These are phyloP conservation scores for Hermaeophaga mercurialis DNA, from an alignment of 2,888 invertebrate genomes.

Conservation along the genomic window DNA sequence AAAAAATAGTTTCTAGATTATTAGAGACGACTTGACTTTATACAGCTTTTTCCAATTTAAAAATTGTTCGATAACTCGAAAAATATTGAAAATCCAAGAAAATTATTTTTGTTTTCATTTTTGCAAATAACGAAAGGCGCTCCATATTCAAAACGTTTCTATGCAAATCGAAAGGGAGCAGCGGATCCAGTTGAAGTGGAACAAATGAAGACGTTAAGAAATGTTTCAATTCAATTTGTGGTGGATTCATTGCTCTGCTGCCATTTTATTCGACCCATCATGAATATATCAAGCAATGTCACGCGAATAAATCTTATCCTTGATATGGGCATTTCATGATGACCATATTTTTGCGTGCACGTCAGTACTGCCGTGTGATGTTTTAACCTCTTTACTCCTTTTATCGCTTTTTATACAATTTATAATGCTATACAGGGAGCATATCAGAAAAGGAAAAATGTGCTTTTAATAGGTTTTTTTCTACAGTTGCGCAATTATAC, in stretches of 20 bases:
- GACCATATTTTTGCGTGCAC: conserved; percentile 25
- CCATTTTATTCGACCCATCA: conserved; percentile 35
- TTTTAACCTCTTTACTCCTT: conserved; percentile 12
- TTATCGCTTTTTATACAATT: too few species aligned
- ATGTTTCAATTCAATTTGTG: conserved; percentile 29
- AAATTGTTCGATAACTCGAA: too few species aligned
- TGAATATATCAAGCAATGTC: conserved; percentile 40
- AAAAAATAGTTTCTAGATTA: too few species aligned
- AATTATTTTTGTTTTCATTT: too few species aligned
- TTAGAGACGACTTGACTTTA: too few species aligned
- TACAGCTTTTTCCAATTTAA: too few species aligned
- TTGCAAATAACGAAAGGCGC: too few species aligned
- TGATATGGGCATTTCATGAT: conserved; percentile 35
- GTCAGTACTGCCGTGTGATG: conserved; percentile 15
- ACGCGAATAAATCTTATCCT: conserved; percentile 40
- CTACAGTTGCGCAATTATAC: too few species aligned
- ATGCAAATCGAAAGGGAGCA: background rate
- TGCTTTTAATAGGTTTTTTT: too few species aligned
- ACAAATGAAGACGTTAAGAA: conserved; percentile 43
- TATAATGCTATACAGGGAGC: too few species aligned
- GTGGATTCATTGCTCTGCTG: conserved; percentile 26
- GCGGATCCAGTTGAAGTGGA: conserved; percentile 11
- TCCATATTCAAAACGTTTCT: background rate
- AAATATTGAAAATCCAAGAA: too few species aligned
- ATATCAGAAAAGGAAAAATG: too few species aligned